Evolutionary conservation across 1,140 invertebrate species (phyloP).

Genomic region (Hypothenemus hampei): DNA sequence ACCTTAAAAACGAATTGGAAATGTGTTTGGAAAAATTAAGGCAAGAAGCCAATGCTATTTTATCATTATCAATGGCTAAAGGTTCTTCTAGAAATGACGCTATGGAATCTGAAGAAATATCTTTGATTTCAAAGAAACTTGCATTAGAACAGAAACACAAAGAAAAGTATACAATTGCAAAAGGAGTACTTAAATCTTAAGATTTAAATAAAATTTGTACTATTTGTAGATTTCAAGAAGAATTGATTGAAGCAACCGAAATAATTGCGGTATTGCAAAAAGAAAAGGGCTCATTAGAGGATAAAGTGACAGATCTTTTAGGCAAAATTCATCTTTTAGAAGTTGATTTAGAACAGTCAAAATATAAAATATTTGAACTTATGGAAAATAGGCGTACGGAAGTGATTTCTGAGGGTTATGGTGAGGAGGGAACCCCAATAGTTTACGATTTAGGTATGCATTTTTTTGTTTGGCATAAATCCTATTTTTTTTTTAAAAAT

Average conservation of each 20-base stretch:
- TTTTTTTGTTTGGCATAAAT: neutral
- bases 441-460: conserved; percentile 18
- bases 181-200: too few relatives aligned
- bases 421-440: conserved; percentile 39
- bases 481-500: conserved; percentile 3
- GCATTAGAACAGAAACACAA: too few relatives aligned
- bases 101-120: too few relatives aligned
- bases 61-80: too few relatives aligned
- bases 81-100: too few relatives aligned
- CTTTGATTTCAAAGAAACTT: too few relatives aligned
- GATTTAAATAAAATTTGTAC: too few relatives aligned
- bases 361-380: conserved; percentile 55
- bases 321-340: conserved; percentile 52
- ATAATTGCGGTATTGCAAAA: conserved; percentile 49
- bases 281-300: conserved; percentile 53
- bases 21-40: conserved; percentile 60
- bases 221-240: conserved; percentile 25
- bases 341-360: conserved; percentile 50
- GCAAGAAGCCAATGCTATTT: conserved; percentile 60
- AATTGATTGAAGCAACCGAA: conserved; percentile 45
- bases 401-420: conserved; percentile 61
- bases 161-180: too few relatives aligned
- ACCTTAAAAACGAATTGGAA: conserved; percentile 56
- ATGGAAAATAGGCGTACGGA: conserved; percentile 54
- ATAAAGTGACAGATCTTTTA: conserved; percentile 51